phyloP scores from a whole-genome alignment of 2,888 invertebrate genomes.

The Pyrochroa serraticornis region DNA sequence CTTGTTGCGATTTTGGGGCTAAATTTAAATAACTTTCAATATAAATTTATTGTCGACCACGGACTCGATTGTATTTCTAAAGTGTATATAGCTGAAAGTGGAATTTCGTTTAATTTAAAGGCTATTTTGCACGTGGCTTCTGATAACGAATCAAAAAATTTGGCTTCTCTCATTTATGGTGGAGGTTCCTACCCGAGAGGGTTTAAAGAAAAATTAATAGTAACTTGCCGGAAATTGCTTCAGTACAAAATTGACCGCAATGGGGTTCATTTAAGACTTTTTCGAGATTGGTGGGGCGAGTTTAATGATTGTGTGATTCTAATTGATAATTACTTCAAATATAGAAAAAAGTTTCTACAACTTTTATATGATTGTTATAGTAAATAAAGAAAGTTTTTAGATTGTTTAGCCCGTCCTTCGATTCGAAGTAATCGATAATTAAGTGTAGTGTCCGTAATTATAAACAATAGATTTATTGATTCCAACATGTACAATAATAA shows the following conservation, averaged over 20 bases:
- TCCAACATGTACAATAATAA: slow-evolving; percentile 33
- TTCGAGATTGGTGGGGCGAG: background rate
- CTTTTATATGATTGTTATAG: too few relatives aligned
- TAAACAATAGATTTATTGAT: slow-evolving; percentile 36
- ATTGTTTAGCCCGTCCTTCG: too few relatives aligned
- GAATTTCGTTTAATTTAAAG: slow-evolving; percentile 71
- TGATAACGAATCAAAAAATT: slow-evolving; percentile 31
- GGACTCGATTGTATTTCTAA: slow-evolving; percentile 62
- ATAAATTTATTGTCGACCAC: slow-evolving; percentile 69
- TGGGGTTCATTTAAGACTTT: slow-evolving; percentile 2
- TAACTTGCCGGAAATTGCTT: slow-evolving; percentile 14
- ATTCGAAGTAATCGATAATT: background rate
- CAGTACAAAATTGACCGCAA: slow-evolving; percentile 5
- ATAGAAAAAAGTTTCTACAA: too few relatives aligned
- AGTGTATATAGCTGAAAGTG: slow-evolving; percentile 68
- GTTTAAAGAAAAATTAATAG: slow-evolving; percentile 23
- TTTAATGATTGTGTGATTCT: too few relatives aligned
- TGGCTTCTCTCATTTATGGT: slow-evolving; percentile 36
- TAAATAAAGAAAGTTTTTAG: too few relatives aligned
- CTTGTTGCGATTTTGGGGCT: slow-evolving; percentile 33
- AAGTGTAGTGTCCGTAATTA: background rate
- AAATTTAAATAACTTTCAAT: slow-evolving; percentile 53
- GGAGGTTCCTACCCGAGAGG: slow-evolving; percentile 36
- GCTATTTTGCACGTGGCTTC: slow-evolving; percentile 48
- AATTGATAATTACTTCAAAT: too few relatives aligned